phyloP scores from a whole-genome alignment of 2,888 invertebrate genomes.

The Neoaliturus tenellus region DNA sequence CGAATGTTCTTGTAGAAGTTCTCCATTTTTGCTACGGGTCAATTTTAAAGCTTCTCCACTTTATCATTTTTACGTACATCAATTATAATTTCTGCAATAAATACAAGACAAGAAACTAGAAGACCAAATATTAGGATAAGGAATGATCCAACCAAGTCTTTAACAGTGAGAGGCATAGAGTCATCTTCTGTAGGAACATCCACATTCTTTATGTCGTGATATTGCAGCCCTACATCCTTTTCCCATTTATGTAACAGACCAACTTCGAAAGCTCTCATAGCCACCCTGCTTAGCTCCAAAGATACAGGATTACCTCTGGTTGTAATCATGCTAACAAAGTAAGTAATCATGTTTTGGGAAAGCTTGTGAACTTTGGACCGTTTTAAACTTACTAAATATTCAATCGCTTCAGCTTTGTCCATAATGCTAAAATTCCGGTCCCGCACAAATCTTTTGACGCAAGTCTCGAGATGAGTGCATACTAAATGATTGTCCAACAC shows the following conservation, averaged over 20 bases:
- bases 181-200: background rate
- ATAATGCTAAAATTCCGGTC: conserved; percentile 35
- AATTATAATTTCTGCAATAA: background rate
- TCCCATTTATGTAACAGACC: conserved; percentile 30
- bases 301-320: conserved; percentile 29
- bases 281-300: background rate
- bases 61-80: background rate
- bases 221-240: background rate
- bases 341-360: background rate
- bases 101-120: background rate
- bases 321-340: conserved; percentile 6
- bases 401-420: conserved; percentile 10
- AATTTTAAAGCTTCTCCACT: too few relatives aligned
- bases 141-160: background rate
- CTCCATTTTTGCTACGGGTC: too few relatives aligned
- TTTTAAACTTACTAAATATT: background rate
- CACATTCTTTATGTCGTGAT: background rate
- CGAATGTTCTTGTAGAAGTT: too few relatives aligned
- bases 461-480: background rate
- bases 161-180: background rate
- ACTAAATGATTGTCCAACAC: background rate
- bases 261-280: background rate
- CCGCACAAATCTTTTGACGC: background rate
- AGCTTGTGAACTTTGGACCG: conserved; percentile 15
- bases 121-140: background rate